A percentile compares a stretch with the other conserved stretches of the same genome.
phyloP scores from a whole-genome alignment of 2,113 vertebrate species.

The Esox niger region DNA sequence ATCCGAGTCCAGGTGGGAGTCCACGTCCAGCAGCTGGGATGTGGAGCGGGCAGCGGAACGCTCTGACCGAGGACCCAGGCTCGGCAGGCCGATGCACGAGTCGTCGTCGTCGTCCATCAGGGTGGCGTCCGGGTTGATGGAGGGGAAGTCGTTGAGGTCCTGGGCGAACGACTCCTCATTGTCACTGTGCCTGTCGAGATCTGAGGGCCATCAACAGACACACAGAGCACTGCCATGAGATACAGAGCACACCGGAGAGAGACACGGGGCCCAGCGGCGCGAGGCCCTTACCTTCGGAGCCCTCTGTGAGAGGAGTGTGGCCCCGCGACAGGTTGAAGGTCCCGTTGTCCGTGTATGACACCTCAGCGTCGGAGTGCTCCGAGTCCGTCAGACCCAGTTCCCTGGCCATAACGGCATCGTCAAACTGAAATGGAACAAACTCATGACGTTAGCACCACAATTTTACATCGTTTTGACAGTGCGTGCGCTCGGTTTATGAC shows the following conservation, averaged over 20 bases:
- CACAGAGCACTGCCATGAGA: too few relatives aligned
- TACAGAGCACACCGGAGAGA: too few relatives aligned
- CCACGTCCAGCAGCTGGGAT: conserved; percentile 52
- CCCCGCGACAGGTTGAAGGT: conserved; percentile 94
- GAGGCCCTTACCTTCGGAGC: conserved; percentile 90
- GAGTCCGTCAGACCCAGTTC: conserved; percentile 90
- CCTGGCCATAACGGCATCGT: conserved; percentile 83
- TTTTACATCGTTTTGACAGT: too few relatives aligned
- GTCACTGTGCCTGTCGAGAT: conserved; percentile 91
- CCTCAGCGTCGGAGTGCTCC: conserved; percentile 91
- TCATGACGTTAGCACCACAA: too few relatives aligned
- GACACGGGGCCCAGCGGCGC: too few relatives aligned
- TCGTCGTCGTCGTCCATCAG: conserved; percentile 93
- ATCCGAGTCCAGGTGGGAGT: conserved; percentile 72
- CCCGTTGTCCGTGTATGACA: conserved; percentile 91
- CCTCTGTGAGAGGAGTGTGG: conserved; percentile 91
- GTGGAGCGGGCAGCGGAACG: conserved; percentile 58
- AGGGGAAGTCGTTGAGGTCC: conserved; percentile 93
- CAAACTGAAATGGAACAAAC: conserved; percentile 76
- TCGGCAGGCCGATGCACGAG: conserved; percentile 91
- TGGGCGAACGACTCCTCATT: conserved; percentile 92
- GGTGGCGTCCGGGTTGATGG: conserved; percentile 86
- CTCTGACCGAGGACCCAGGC: conserved; percentile 57
- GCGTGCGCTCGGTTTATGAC: too few relatives aligned
- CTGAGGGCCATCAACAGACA: conserved; percentile 56